Conservation (phyloP, 2,888 invertebrate genomes). For the Desoria tigrina region DNA sequence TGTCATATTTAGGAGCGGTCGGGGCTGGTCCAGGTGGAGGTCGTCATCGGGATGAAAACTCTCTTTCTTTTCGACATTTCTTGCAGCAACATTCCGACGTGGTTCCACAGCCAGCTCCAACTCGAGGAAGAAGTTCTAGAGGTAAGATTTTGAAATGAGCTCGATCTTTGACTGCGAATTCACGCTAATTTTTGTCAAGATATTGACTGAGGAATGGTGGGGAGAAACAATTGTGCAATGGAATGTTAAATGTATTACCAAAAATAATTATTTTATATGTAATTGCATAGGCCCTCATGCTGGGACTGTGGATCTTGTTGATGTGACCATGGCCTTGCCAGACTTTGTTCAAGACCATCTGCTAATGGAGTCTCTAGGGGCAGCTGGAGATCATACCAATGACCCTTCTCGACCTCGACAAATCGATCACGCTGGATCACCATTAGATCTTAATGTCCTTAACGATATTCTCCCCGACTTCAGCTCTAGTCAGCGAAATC, state of each 20-base stretch:
- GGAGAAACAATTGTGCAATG: too few relatives aligned
- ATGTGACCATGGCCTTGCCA: conserved; percentile 62
- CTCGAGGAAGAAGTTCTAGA: conserved; percentile 39
- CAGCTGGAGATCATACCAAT: conserved; percentile 26
- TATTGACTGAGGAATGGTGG: too few relatives aligned
- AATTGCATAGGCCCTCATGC: conserved; percentile 27
- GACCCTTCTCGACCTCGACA: conserved; percentile 9
- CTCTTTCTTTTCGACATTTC: conserved; percentile 84
- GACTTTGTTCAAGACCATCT: conserved; percentile 89
- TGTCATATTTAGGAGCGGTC: conserved; percentile 11
- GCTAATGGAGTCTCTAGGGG: conserved; percentile 64
- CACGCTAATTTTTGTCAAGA: too few relatives aligned
- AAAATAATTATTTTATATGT: conserved; percentile 2
- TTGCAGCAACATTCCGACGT: conserved; percentile 57
- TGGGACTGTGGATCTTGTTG: conserved; percentile 49
- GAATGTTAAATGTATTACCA: neutral
- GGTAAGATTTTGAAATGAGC: conserved; percentile 31
- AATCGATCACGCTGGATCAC: conserved; percentile 14
- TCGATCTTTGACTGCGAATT: too few relatives aligned
- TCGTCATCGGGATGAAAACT: conserved; percentile 69
- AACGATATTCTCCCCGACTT: conserved; percentile 44
- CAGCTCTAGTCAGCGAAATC: conserved; percentile 35
- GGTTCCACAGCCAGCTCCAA: conserved; percentile 39
- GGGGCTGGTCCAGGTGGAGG: conserved; percentile 58
- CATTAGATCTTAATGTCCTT: conserved; percentile 38